Base-by-base conservation (phyloP, 2,888 invertebrate species). In the Ctenicera cuprea region DNA sequence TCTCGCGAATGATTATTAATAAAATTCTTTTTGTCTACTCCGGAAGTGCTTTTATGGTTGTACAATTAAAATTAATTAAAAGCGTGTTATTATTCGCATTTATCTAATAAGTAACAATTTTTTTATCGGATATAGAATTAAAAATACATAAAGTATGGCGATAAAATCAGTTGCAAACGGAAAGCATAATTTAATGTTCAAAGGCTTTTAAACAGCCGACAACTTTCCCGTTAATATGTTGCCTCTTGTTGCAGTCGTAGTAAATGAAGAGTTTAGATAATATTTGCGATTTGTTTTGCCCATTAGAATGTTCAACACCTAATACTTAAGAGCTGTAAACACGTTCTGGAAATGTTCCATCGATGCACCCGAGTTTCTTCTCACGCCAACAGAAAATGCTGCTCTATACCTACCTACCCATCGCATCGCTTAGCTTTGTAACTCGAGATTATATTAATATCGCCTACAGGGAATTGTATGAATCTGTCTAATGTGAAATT, bases 201-300 rank as follows among this genome's bases (percentile, higher is more conserved):
- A 22, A 68, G 63, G 30, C 62, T 48, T 50, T 59, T 11, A 61
- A 57, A 43, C 20, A 43, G 37, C 37, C 65, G 65, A 16, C 54
- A 20, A 59, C 71, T 64, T 71, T 71, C 71, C 62, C 70, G 64
- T 65, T 54, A 57, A 64, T 65, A 59, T 38, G 45, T 64, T 54
- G 14, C 38, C 38, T 59, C 50, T 59, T 64, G 64, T 57, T 50
- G 59, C 61, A 48, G 20, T 50, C 38, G 37, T 30, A 30, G 57
- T 59, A 59, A 72, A 61, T 72, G 59, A 71, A 72, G 72, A 66
- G 72, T 72, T 71, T 41, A 72, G 72, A 61, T 72, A 72, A 72
- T 59, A 72, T 72, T 66, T 72, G 66, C 66, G 66, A 72, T 72
- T 72, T 72, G 66, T 66, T 72, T 66, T 66, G 41, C 54, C 71